These are phyloP conservation scores for Himantopus leucocephalus DNA, from an alignment of 2,113 vertebrate genomes.

Conservation along the genomic window DNA sequence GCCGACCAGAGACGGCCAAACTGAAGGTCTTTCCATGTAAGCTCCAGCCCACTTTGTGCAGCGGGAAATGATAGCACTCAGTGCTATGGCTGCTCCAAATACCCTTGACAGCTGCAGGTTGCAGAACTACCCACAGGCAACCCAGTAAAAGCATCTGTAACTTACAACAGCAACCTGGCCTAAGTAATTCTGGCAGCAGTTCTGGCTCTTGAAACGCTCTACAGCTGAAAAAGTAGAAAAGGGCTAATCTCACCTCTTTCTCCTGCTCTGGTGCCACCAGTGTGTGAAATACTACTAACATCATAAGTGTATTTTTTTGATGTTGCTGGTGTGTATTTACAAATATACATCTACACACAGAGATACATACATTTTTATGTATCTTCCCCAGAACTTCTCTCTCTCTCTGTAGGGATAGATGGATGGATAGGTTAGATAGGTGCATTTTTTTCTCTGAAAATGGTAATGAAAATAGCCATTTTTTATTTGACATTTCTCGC, in stretches of 20 bases:
- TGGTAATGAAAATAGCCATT: neutral
- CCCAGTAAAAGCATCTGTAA: neutral
- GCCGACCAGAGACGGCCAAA: neutral
- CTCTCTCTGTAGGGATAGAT: neutral
- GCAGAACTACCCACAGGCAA: neutral
- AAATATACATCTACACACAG: accelerated
- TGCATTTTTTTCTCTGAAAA: neutral
- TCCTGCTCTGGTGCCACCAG: neutral
- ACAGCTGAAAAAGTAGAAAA: neutral
- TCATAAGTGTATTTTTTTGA: neutral
- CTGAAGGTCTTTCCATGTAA: neutral
- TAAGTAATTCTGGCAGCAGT: neutral
- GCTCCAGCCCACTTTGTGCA: neutral
- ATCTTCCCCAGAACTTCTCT: neutral
- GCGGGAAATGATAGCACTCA: neutral
- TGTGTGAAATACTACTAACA: neutral
- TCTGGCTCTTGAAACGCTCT: neutral
- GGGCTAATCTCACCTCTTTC: neutral
- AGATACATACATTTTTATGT: neutral
- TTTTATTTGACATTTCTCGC: neutral
- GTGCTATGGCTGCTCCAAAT: neutral
- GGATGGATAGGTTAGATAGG: neutral
- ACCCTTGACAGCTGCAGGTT: neutral
- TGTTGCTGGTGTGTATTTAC: neutral
- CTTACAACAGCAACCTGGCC: neutral